Base-by-base conservation (phyloP, 2,113 vertebrate species). In the Oreochromis spilurus region DNA sequence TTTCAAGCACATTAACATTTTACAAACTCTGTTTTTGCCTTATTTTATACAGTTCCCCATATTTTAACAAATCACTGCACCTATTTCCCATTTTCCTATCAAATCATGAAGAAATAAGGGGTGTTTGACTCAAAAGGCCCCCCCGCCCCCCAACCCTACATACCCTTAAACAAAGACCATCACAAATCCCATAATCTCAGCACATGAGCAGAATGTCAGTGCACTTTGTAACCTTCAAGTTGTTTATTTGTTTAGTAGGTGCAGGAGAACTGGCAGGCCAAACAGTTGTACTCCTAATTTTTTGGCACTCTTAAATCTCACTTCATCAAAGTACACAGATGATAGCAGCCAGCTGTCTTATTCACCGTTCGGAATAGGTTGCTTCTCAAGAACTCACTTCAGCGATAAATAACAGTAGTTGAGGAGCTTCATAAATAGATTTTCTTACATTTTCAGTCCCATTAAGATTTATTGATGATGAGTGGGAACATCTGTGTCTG, bases 321-420 rank as follows among this genome's bases (percentile, higher is more conserved):
- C 72, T 83, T 72, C 65, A 84, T 81, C 58, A 89, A 91, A 87
- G 57, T 31, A 3, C 7, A 31, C 45, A 31, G 58, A 70, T 87
- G 55, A 87, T 81, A 83, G 82, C 72, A 40, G 48, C 72, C 84
- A 92, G 78, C 86, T 90, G 91, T 86, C 88, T 55, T 38, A 60
- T 83, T 87, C 17, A 77, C 84, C 34, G 38, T 50, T 86, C 78
- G 60, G 60, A 87, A n/a, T 45, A 43, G 60, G 70, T 45, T 58
- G 52, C 57, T 24, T 79, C 82, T 72, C 26, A 14, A 31, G 29
- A 62, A 75, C 54, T 55, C 62, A 82, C 19, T 55, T 83, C 55
- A 83, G 21, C 31, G 26, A 26, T 34, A 65, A 65, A 78, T 19
- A 81, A 77, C 17, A 50, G 55, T 29, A 13, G 26, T 5, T 36